A percentile compares a stretch with the other conserved stretches of the same genome.
These are phyloP conservation scores for Callinectes sapidus DNA, from an alignment of 2,888 invertebrate genomes.

Conservation along the genomic window DNA sequence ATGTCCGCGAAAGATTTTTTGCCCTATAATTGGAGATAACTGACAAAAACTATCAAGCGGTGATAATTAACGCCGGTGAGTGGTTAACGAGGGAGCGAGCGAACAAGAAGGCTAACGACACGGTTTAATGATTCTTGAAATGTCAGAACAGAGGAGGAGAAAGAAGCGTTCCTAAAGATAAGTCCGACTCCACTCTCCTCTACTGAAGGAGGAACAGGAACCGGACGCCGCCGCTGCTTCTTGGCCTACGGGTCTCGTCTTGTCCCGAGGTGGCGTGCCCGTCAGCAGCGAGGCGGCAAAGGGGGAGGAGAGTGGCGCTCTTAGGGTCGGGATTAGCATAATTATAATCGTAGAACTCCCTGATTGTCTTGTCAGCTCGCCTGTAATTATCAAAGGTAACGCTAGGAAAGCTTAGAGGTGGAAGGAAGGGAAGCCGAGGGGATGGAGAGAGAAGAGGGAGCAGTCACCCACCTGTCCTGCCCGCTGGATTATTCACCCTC, in stretches of 20 bases:
- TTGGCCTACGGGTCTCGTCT: neutral
- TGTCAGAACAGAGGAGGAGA: neutral
- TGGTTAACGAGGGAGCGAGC: constrained; percentile 42
- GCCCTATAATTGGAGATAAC: constrained; percentile 50
- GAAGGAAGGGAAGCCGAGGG: neutral
- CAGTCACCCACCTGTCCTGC: constrained; percentile 10
- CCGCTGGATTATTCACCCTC: constrained; percentile 15
- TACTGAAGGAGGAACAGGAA: neutral
- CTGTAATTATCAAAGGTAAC: constrained; percentile 27
- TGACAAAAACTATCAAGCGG: constrained; percentile 36
- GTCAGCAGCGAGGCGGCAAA: constrained; percentile 13
- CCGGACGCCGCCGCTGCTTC: neutral
- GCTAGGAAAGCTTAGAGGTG: neutral
- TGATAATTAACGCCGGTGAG: constrained; percentile 47
- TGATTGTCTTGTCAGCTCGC: constrained; percentile 22
- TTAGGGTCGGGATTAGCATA: neutral
- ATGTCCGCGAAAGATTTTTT: constrained; percentile 51
- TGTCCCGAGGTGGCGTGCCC: neutral
- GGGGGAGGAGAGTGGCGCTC: neutral
- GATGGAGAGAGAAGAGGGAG: neutral
- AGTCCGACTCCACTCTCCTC: neutral
- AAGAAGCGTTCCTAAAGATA: neutral
- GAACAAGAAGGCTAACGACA: constrained; percentile 32
- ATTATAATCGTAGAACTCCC: constrained; percentile 12
- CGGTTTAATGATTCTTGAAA: constrained; percentile 12